Conservation (phyloP, 2,888 invertebrate genomes). For the Chrysopilus asiliformis region DNA sequence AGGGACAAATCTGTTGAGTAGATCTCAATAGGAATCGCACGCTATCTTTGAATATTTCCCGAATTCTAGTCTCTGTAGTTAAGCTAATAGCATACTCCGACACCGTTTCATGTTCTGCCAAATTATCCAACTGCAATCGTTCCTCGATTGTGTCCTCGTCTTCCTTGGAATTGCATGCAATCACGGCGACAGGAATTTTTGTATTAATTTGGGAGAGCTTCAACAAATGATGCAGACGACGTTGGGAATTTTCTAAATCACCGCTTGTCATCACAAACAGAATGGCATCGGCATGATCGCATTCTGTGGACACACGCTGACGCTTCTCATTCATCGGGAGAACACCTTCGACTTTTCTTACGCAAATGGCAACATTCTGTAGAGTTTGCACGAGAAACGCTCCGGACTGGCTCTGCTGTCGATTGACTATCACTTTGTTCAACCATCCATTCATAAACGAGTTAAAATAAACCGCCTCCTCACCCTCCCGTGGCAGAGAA, state of each 20-base stretch:
- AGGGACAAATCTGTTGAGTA: slow-evolving; percentile 37
- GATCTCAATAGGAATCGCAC: slow-evolving; percentile 41
- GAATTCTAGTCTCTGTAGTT: slow-evolving; percentile 4
- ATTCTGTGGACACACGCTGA: slow-evolving; percentile 16
- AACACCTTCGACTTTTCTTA: slow-evolving; percentile 26
- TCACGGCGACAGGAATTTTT: slow-evolving; percentile 24
- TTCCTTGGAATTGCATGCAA: slow-evolving; percentile 19
- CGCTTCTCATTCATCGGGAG: slow-evolving; percentile 24
- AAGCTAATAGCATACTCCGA: slow-evolving; percentile 24
- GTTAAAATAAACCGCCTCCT: slow-evolving; percentile 24
- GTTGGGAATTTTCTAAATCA: slow-evolving; percentile 17
- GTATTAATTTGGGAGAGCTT: slow-evolving; percentile 18
- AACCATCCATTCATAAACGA: slow-evolving; percentile 25
- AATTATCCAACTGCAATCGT: slow-evolving; percentile 17
- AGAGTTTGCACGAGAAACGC: slow-evolving; percentile 22
- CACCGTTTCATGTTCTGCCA: slow-evolving; percentile 35
- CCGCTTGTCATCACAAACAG: slow-evolving; percentile 23
- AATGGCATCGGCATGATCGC: slow-evolving; percentile 25
- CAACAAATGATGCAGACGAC: slow-evolving; percentile 24
- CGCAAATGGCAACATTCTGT: slow-evolving; percentile 25
- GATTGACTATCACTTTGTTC: slow-evolving; percentile 10
- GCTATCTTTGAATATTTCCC: slow-evolving; percentile 33
- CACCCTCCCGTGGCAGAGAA: slow-evolving; percentile 21
- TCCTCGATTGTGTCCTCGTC: slow-evolving; percentile 11
- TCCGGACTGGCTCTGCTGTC: neutral